A percentile compares a stretch with the other conserved stretches of the same genome.
Evolutionary conservation across 2,113 vertebrate species (phyloP).

Genomic region (Setophaga petechia): DNA sequence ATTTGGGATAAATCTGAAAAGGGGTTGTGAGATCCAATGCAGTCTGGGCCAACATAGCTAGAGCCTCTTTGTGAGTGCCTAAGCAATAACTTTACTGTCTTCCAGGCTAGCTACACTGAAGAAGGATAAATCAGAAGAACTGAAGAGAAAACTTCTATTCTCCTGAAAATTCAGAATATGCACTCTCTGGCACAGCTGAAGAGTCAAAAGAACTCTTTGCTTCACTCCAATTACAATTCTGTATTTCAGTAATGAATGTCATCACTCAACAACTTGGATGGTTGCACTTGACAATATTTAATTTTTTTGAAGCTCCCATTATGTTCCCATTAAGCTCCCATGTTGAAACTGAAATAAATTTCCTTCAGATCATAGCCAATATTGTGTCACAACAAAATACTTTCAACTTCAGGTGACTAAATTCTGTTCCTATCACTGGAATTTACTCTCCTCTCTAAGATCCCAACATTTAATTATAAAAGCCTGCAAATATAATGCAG

Average conservation of each 20-base stretch:
- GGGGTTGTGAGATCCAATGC: neutral
- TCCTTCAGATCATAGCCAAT: neutral
- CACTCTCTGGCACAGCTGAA: neutral
- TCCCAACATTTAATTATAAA: neutral
- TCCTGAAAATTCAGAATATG: neutral
- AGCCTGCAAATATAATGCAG: neutral
- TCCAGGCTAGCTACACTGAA: neutral
- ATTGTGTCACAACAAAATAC: neutral
- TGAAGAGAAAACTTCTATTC: neutral
- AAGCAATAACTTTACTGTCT: neutral
- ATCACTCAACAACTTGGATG: neutral
- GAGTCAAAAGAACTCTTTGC: neutral
- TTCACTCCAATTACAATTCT: neutral
- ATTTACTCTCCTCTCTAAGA: neutral
- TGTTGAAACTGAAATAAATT: neutral
- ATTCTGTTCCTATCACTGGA: neutral
- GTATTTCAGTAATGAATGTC: neutral
- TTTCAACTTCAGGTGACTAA: neutral
- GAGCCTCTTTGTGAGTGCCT: neutral
- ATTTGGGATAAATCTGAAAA: neutral
- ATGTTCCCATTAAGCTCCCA: too few relatives aligned
- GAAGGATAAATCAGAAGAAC: neutral
- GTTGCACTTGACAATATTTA: fast-evolving
- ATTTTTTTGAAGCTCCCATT: neutral
- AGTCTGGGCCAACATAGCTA: neutral